These are phyloP conservation scores for Harpalus rufipes DNA, from an alignment of 2,888 invertebrate species.

Conservation along the genomic window DNA sequence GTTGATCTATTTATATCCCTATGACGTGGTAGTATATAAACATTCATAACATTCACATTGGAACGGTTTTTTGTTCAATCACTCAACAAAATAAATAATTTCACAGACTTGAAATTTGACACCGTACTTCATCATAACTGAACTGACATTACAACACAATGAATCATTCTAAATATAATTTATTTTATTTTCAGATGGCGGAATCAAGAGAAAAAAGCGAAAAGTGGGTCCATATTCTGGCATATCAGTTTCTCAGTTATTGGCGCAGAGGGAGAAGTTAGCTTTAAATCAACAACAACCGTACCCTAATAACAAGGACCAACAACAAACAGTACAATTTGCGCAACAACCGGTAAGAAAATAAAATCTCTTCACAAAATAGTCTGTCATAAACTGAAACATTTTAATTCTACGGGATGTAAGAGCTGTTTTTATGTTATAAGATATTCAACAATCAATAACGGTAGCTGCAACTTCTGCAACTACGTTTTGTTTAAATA, in stretches of 20 bases:
- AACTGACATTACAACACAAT: slow-evolving; percentile 9
- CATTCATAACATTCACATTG: slow-evolving; percentile 39
- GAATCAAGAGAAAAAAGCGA: slow-evolving; percentile 83
- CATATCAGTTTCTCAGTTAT: slow-evolving; percentile 83
- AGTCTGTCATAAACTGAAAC: no score
- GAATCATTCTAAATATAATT: slow-evolving; percentile 48
- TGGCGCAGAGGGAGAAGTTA: slow-evolving; percentile 83
- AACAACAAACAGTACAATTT: slow-evolving; percentile 73
- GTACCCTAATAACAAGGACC: slow-evolving; percentile 72
- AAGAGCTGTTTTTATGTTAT: no score
- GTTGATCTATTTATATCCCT: slow-evolving; percentile 41
- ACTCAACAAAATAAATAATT: slow-evolving; percentile 22
- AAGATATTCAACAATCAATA: no score
- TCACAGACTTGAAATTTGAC: slow-evolving; percentile 35
- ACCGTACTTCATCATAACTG: slow-evolving; percentile 5
- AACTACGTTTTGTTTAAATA: no score
- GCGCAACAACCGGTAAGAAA: slow-evolving; percentile 71
- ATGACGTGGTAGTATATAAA: slow-evolving; percentile 42
- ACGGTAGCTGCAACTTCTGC: no score
- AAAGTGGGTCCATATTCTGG: slow-evolving; percentile 81
- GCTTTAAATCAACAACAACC: slow-evolving; percentile 78
- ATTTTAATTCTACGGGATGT: no score
- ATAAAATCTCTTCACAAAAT: not conserved
- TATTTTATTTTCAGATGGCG: slow-evolving; percentile 76
- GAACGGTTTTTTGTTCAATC: slow-evolving; percentile 48